phyloP scores from a whole-genome alignment of 2,113 vertebrate genomes.

The Sinocyclocheilus anophthalmus region DNA sequence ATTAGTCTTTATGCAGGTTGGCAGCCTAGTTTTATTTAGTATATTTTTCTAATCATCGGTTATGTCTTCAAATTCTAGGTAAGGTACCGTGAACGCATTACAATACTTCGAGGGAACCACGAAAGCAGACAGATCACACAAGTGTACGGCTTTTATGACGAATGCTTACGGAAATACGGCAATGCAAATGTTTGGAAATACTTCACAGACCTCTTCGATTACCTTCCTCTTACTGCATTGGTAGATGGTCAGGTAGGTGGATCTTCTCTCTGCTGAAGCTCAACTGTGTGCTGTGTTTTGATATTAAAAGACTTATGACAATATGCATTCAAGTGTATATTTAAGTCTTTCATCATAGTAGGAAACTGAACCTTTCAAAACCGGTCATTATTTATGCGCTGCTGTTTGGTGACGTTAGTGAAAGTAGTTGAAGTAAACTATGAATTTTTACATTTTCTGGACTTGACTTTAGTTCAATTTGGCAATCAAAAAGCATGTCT shows the following conservation, averaged over 20 bases:
- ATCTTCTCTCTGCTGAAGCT: background rate
- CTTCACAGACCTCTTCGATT: conserved; percentile 98
- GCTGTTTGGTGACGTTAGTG: too few species aligned
- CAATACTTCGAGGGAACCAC: conserved; percentile 96
- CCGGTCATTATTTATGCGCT: too few species aligned
- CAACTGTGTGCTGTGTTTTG: background rate
- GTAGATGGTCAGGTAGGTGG: conserved; percentile 93
- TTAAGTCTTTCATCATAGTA: too few species aligned
- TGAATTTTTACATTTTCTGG: too few species aligned
- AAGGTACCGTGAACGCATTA: conserved; percentile 95
- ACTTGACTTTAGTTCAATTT: too few species aligned
- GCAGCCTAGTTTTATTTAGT: too few species aligned
- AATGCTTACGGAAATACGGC: conserved; percentile 96
- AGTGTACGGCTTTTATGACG: conserved; percentile 96
- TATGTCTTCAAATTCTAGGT: conserved; percentile 74
- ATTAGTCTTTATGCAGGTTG: background rate
- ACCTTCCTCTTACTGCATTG: conserved; percentile 95
- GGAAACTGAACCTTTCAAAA: too few species aligned
- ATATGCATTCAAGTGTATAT: too few species aligned
- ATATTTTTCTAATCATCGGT: background rate
- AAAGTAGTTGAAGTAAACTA: too few species aligned
- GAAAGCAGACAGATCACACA: conserved; percentile 76
- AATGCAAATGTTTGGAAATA: conserved; percentile 99
- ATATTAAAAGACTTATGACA: background rate
- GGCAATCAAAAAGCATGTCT: too few species aligned